Evolutionary conservation across 2,113 vertebrate species (phyloP).

Genomic region (Rhynchomys soricoides): DNA sequence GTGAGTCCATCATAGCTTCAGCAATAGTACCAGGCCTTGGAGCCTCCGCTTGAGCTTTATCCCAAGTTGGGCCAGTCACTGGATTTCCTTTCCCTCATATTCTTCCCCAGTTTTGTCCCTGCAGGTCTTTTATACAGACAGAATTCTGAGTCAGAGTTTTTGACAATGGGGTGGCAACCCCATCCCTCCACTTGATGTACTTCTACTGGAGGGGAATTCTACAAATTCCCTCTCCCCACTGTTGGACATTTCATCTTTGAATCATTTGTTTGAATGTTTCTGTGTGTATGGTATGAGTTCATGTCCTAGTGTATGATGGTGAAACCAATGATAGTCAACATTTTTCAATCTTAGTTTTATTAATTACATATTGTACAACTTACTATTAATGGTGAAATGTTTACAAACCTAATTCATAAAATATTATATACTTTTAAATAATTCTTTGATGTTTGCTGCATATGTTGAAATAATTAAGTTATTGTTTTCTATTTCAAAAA

Average conservation of each 20-base stretch:
- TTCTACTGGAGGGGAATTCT: not conserved
- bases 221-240: no score
- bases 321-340: no score
- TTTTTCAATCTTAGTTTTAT: not conserved
- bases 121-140: no score
- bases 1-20: no score
- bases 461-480: not conserved
- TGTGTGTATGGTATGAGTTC: not conserved
- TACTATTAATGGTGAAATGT: not conserved
- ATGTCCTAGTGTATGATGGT: not conserved
- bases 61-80: no score
- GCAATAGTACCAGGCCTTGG: no score
- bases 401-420: not conserved
- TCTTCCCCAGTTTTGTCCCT: no score
- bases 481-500: not conserved
- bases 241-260: not conserved
- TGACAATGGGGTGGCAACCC: no score
- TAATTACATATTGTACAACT: not conserved
- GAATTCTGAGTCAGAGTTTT: no score
- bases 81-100: no score
- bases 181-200: no score
- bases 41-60: no score
- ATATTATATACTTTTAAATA: not conserved
- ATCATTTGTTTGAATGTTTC: not conserved
- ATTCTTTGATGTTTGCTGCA: not conserved